These are phyloP conservation scores for Amiota mariae DNA, from an alignment of 2,888 invertebrate genomes.

Conservation along the genomic window DNA sequence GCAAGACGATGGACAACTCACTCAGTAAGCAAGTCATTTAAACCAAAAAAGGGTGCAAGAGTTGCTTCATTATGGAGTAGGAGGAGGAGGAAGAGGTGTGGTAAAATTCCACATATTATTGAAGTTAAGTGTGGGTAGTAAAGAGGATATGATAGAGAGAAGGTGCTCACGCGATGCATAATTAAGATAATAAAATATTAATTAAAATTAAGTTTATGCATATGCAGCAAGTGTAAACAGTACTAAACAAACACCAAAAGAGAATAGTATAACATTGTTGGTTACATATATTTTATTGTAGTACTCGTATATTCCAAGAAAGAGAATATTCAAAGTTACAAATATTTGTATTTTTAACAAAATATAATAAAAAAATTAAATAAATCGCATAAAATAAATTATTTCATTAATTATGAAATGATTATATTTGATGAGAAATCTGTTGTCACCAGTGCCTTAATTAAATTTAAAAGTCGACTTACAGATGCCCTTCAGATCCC, in stretches of 20 bases:
- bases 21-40: slow-evolving; percentile 4
- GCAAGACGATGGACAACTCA: slow-evolving; percentile 19
- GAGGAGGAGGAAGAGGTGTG: not conserved
- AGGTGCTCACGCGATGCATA: slow-evolving; percentile 68
- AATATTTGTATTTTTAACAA: not conserved
- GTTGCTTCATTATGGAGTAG: not conserved
- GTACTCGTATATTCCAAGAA: too few species aligned
- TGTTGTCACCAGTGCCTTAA: too few species aligned
- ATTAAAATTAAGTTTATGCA: slow-evolving; percentile 68
- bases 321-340: too few species aligned
- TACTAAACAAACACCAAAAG: slow-evolving; percentile 13
- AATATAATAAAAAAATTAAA: not conserved
- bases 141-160: slow-evolving; percentile 35
- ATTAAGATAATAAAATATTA: slow-evolving; percentile 72
- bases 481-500: too few species aligned
- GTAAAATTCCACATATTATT: not conserved
- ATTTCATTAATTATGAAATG: too few species aligned
- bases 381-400: too few species aligned
- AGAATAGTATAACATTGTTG: too few species aligned
- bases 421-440: too few species aligned
- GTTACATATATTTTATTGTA: too few species aligned
- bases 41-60: not conserved
- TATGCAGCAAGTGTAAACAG: slow-evolving; percentile 52
- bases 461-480: too few species aligned
- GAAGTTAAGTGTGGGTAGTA: not conserved